A percentile compares a stretch with the other conserved stretches of the same genome.
These are phyloP conservation scores for Leistus spinibarbis DNA, from an alignment of 2,888 invertebrate species.

Conservation along the genomic window DNA sequence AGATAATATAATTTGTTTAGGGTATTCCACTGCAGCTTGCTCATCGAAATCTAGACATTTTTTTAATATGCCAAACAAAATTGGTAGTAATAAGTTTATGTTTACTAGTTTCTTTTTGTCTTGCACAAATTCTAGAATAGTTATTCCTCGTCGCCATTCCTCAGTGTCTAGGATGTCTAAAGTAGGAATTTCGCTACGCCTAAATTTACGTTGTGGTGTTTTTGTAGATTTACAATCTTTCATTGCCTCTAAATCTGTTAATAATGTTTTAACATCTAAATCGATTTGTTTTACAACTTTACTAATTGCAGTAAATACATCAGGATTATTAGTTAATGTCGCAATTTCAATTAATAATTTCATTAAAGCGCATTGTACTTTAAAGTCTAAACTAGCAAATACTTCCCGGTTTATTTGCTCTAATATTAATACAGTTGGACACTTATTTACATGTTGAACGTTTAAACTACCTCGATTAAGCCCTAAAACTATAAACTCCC, in stretches of 20 bases:
- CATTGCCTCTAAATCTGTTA: constrained; percentile 67
- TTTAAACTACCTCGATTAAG: constrained; percentile 62
- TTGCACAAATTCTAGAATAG: constrained; percentile 83
- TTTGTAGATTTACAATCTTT: constrained; percentile 59
- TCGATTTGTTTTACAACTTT: constrained; percentile 71
- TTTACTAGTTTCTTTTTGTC: constrained; percentile 79
- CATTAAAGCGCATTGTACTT: constrained; percentile 59
- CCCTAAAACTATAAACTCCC: constrained; percentile 64
- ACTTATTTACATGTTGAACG: constrained; percentile 54
- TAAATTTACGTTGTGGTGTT: constrained; percentile 56
- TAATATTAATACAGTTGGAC: constrained; percentile 60
- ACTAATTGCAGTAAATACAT: constrained; percentile 65
- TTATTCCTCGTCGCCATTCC: constrained; percentile 80
- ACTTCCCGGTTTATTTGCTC: constrained; percentile 64
- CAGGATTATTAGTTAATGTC: constrained; percentile 64
- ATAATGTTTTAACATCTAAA: constrained; percentile 67
- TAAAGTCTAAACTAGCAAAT: constrained; percentile 60
- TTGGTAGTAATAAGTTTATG: constrained; percentile 69
- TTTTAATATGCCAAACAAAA: constrained; percentile 78
- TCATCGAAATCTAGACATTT: constrained; percentile 82
- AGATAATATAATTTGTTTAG: constrained; percentile 84
- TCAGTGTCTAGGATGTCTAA: constrained; percentile 67
- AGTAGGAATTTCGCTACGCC: constrained; percentile 60
- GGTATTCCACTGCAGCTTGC: constrained; percentile 82
- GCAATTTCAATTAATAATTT: constrained; percentile 63